Percentiles rank a stretch among this genome's conserved stretches.
Conservation (phyloP, 2,113 vertebrate species). For the Blennius ocellaris region DNA sequence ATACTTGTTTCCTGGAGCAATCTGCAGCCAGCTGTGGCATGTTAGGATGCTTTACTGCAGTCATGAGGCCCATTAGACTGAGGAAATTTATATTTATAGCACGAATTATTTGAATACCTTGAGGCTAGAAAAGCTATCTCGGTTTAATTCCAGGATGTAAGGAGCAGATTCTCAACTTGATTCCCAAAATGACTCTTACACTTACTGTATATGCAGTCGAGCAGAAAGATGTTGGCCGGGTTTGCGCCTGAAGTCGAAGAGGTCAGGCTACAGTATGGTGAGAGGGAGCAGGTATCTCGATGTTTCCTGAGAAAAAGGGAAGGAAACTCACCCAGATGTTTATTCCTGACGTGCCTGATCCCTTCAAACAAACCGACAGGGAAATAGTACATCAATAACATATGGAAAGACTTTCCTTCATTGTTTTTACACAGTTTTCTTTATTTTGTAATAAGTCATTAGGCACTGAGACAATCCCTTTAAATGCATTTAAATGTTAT, state of each 20-base stretch:
- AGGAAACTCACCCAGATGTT: constrained; percentile 21
- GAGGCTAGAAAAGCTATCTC: background rate
- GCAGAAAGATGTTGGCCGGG: constrained; percentile 20
- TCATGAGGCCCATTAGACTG: constrained; percentile 37
- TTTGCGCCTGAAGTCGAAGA: constrained; percentile 51
- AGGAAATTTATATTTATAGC: constrained; percentile 25
- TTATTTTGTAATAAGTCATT: no score
- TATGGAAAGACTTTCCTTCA: no score
- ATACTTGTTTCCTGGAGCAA: constrained; percentile 52
- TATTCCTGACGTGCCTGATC: background rate
- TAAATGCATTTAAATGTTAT: no score
- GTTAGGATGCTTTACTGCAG: constrained; percentile 44
- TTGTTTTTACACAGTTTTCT: no score
- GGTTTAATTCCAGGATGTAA: constrained; percentile 1
- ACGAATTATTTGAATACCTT: constrained; percentile 8
- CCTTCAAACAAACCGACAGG: no score
- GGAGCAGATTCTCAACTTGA: constrained; percentile 1
- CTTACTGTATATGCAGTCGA: constrained; percentile 12
- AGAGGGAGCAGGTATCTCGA: constrained; percentile 54
- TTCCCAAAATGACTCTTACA: constrained; percentile 14
- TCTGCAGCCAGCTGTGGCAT: constrained; percentile 33
- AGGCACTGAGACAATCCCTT: no score
- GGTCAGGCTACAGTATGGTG: constrained; percentile 67
- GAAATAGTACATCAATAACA: no score
- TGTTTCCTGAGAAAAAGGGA: constrained; percentile 28